Conservation (phyloP, 2,113 vertebrate genomes). For the Sinocyclocheilus grahami region DNA sequence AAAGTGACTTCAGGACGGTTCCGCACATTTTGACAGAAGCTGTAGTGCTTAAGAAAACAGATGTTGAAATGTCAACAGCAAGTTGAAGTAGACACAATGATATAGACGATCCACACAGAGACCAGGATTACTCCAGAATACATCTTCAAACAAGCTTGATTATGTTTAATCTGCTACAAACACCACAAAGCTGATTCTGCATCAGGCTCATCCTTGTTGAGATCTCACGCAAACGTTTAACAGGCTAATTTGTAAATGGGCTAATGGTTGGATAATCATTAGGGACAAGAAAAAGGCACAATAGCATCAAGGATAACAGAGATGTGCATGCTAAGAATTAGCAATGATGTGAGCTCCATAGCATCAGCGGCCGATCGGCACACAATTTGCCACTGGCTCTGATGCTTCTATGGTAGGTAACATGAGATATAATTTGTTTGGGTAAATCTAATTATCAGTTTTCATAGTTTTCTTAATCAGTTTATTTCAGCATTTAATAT, state of each 20-base stretch:
- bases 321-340: not conserved
- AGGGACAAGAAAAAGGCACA: not conserved
- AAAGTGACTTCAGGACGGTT: conserved; percentile 38
- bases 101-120: conserved; percentile 35
- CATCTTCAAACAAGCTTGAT: conserved; percentile 21
- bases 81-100: conserved; percentile 11
- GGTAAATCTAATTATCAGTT: no score
- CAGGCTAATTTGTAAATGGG: not conserved
- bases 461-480: no score
- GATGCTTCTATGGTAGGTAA: no score
- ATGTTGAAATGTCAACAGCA: conserved; percentile 48
- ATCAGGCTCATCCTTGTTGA: not conserved
- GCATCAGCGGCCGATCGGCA: no score
- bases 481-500: no score
- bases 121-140: not conserved
- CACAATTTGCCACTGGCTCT: no score
- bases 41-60: conserved; percentile 53
- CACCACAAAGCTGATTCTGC: conserved; percentile 12
- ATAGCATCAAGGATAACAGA: not conserved
- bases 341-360: not conserved
- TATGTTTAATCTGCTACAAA: not conserved
- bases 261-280: not conserved
- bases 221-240: not conserved
- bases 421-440: no score
- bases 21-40: conserved; percentile 48